Evolutionary conservation across 92 coral and sea anemone genomes (phyloP).

Genomic region (Hydrozoanthus gracilis): DNA sequence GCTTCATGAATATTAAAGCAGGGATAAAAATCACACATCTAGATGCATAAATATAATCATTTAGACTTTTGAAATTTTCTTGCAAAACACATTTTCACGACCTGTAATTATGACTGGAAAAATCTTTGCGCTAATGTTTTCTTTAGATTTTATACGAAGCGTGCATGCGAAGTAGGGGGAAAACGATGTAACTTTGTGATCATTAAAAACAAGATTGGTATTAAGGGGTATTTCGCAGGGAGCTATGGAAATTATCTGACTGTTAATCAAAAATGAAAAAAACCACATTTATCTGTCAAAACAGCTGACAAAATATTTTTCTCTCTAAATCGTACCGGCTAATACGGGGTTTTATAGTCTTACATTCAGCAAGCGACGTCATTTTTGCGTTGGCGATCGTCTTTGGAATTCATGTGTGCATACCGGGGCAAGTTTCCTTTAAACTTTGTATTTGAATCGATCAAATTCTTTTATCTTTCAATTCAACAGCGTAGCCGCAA

Average conservation of each 20-base stretch:
- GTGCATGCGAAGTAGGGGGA: no score
- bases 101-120: no score
- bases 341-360: not conserved
- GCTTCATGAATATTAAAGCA: not conserved
- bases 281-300: conserved; percentile 6
- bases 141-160: not conserved
- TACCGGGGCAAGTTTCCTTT: not conserved
- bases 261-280: conserved; percentile 22
- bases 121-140: no score
- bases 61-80: not conserved
- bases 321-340: conserved; percentile 5
- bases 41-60: not conserved
- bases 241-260: conserved; percentile 20
- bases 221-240: not conserved
- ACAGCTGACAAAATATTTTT: conserved; percentile 33
- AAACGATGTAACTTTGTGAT: not conserved
- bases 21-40: not conserved
- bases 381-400: conserved; percentile 4
- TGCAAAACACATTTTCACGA: no score
- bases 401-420: not conserved
- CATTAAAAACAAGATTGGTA: not conserved
- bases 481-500: not conserved
- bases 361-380: not conserved
- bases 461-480: not conserved
- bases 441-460: not conserved